Evolutionary conservation across 1,140 invertebrate genomes (phyloP).

Genomic region (Dermatophagoides farinae): DNA sequence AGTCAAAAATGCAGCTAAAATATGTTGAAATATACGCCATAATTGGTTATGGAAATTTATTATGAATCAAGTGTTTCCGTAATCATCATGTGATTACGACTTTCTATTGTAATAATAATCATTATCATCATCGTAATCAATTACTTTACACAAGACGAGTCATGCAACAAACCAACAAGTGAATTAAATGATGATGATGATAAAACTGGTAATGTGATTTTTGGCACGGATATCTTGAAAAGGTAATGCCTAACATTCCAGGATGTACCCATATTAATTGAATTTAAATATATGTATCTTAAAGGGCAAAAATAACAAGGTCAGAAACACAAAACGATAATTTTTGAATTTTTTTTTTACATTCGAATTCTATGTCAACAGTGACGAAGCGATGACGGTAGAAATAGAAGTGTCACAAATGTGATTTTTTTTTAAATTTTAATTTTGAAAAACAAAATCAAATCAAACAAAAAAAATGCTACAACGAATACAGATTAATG

Average conservation of each 20-base stretch:
- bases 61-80: background rate
- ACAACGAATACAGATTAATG: background rate
- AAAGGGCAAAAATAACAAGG: background rate
- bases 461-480: background rate
- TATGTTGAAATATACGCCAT: too few species aligned
- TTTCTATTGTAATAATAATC: background rate
- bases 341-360: background rate
- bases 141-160: too few species aligned
- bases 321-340: background rate
- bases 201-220: too few species aligned
- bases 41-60: too few species aligned
- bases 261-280: background rate
- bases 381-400: background rate
- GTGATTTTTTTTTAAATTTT: background rate
- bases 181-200: too few species aligned
- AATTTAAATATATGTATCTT: background rate
- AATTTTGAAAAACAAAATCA: background rate
- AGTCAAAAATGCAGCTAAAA: too few species aligned
- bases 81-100: background rate
- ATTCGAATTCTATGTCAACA: background rate
- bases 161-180: too few species aligned
- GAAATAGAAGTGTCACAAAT: background rate
- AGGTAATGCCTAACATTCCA: too few species aligned
- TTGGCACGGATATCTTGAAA: too few species aligned
- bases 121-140: too few species aligned